Conservation (phyloP, 37 sponge, comb jelly and placozoan species). For the Oopsacas minuta region DNA sequence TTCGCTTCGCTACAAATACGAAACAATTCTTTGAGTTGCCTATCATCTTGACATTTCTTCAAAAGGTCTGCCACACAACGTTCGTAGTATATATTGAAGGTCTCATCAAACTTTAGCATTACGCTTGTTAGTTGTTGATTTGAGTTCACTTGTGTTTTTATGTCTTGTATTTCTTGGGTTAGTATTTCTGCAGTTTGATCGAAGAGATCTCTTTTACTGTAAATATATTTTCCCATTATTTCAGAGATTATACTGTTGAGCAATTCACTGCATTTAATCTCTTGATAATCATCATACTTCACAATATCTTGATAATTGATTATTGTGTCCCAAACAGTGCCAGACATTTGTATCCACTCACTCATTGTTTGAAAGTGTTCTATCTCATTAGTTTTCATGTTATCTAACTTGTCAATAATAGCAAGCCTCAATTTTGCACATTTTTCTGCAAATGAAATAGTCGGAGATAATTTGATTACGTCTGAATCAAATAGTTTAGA, state of each 20-base stretch:
- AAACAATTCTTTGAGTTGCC: not conserved
- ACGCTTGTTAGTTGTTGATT: not conserved
- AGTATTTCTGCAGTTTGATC: not conserved
- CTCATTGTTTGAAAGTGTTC: not conserved
- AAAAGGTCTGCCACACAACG: not conserved
- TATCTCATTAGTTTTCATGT: not conserved
- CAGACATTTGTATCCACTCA: constrained; percentile 1
- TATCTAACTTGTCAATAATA: not conserved
- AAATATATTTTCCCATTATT: not conserved
- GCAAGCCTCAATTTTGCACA: not conserved
- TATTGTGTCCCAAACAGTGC: constrained; percentile 9
- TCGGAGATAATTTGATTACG: not conserved
- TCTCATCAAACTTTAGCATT: not conserved
- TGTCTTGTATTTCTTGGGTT: not conserved
- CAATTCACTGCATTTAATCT: not conserved
- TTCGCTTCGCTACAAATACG: not conserved
- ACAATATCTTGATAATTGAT: constrained; percentile 11
- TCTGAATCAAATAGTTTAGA: not conserved
- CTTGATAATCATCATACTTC: not conserved
- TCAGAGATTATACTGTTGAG: not conserved
- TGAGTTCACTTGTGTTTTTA: not conserved
- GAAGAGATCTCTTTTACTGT: not conserved
- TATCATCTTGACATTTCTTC: not conserved
- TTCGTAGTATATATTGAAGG: not conserved
- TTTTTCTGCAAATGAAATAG: not conserved